Evolutionary conservation across 2,888 invertebrate genomes (phyloP).

Genomic region (Ennomos quercinarius): DNA sequence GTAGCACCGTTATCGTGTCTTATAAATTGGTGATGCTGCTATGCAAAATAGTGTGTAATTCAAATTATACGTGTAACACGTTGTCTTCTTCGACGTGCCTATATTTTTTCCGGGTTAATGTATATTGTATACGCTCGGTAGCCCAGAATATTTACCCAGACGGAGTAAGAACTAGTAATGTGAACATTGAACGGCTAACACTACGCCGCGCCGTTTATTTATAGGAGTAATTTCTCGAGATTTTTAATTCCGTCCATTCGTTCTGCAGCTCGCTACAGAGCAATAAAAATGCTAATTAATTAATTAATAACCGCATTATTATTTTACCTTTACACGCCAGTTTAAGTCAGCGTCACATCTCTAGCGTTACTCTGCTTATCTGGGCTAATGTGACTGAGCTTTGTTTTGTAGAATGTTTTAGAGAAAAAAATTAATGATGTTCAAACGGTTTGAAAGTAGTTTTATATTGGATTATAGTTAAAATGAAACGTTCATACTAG

Average conservation of each 20-base stretch:
- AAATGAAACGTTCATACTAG: constrained; percentile 5
- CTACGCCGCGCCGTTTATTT: not conserved
- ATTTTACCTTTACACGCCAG: too few relatives aligned
- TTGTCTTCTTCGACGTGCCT: constrained; percentile 27
- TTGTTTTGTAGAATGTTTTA: constrained; percentile 13
- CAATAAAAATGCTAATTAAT: too few relatives aligned
- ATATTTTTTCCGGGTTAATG: constrained; percentile 21
- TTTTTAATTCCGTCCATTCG: too few relatives aligned
- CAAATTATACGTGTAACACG: not conserved
- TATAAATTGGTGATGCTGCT: constrained; percentile 9
- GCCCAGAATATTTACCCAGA: not conserved
- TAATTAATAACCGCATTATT: too few relatives aligned
- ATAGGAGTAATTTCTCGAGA: not conserved
- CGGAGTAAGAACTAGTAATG: not conserved
- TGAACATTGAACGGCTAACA: not conserved
- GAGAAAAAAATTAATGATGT: constrained; percentile 12
- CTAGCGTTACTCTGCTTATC: constrained; percentile 1
- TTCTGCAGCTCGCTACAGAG: too few relatives aligned
- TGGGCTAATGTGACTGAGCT: constrained; percentile 5
- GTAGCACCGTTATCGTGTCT: constrained; percentile 14
- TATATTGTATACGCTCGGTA: constrained; percentile 10
- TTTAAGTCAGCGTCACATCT: too few relatives aligned
- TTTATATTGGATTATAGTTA: constrained; percentile 16
- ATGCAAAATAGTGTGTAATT: constrained; percentile 12
- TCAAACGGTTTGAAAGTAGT: constrained; percentile 7